Percentiles rank a stretch among this genome's conserved stretches.
Conservation (phyloP, 37 sponge, comb jelly and placozoan genomes). For the Hexactinellida sp. region DNA sequence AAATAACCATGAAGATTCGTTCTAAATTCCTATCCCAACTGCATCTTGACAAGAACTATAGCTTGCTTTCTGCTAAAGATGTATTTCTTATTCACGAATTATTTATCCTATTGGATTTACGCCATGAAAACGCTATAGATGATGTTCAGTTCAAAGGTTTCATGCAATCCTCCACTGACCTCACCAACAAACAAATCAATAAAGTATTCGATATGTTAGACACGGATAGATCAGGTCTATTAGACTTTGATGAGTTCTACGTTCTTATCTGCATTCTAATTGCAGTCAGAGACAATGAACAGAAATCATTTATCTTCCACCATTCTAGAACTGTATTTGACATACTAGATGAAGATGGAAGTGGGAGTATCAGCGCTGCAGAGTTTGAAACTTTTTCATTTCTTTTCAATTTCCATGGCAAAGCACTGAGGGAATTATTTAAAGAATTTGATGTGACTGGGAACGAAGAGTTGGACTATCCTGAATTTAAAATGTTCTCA, state of each 20-base stretch:
- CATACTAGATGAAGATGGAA: slow-evolving; percentile 77
- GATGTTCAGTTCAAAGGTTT: slow-evolving; percentile 77
- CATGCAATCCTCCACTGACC: slow-evolving; percentile 62
- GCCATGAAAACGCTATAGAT: slow-evolving; percentile 64
- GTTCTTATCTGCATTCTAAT: slow-evolving; percentile 71
- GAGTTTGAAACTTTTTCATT: slow-evolving; percentile 78
- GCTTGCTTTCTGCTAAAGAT: slow-evolving; percentile 44
- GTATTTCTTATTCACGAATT: slow-evolving; percentile 44
- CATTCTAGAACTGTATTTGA: slow-evolving; percentile 85
- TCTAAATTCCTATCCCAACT: slow-evolving; percentile 43
- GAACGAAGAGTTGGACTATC: slow-evolving; percentile 71
- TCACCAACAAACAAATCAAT: slow-evolving; percentile 56
- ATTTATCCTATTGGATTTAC: slow-evolving; percentile 60
- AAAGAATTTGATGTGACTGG: slow-evolving; percentile 82
- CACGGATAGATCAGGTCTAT: slow-evolving; percentile 55
- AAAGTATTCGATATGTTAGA: slow-evolving; percentile 79
- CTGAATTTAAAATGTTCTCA: slow-evolving; percentile 78
- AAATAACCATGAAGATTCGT: slow-evolving; percentile 42
- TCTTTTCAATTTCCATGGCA: slow-evolving; percentile 69
- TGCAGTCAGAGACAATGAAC: slow-evolving; percentile 64
- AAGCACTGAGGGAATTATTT: slow-evolving; percentile 59
- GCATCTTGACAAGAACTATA: slow-evolving; percentile 65
- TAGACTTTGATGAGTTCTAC: slow-evolving; percentile 87
- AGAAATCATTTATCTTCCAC: slow-evolving; percentile 75
- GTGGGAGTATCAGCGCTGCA: slow-evolving; percentile 45